Percentiles rank a stretch among this genome's conserved stretches.
These are phyloP conservation scores for Cecidostiba fungosa DNA, from an alignment of 2,888 invertebrate genomes.

Conservation along the genomic window DNA sequence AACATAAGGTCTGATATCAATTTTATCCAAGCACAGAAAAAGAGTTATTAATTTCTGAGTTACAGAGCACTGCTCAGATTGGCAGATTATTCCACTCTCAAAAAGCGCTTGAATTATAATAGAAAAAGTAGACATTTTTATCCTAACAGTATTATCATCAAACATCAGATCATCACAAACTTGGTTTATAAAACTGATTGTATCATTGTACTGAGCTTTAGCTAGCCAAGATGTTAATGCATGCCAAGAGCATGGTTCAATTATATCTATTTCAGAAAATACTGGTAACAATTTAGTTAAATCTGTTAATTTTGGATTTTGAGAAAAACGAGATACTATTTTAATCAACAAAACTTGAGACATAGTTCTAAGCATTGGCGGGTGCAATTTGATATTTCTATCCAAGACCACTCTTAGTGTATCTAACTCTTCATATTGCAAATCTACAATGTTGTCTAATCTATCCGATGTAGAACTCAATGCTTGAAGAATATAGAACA, in stretches of 20 bases:
- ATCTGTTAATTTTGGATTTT: conserved; percentile 62
- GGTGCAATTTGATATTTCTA: conserved; percentile 69
- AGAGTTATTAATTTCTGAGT: conserved; percentile 64
- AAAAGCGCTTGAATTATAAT: conserved; percentile 69
- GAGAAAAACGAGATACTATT: conserved; percentile 63
- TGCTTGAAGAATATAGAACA: conserved; percentile 73
- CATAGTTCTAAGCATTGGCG: conserved; percentile 66
- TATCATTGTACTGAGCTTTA: conserved; percentile 59
- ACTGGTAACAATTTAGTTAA: conserved; percentile 67
- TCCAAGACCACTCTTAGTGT: conserved; percentile 68
- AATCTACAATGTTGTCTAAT: conserved; percentile 26
- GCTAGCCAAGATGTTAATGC: conserved; percentile 47
- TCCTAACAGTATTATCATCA: conserved; percentile 38
- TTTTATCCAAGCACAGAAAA: conserved; percentile 66
- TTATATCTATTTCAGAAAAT: conserved; percentile 66
- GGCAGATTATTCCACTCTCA: conserved; percentile 68
- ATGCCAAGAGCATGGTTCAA: conserved; percentile 65
- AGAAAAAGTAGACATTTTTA: conserved; percentile 68
- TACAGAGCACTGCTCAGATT: conserved; percentile 60
- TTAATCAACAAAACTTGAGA: conserved; percentile 74
- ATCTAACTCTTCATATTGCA: conserved; percentile 66
- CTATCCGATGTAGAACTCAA: conserved; percentile 32
- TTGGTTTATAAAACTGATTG: conserved; percentile 64
- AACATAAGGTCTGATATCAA: conserved; percentile 72
- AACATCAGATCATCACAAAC: conserved; percentile 58